These are phyloP conservation scores for Pegoplata infirma DNA, from an alignment of 2,888 invertebrate genomes.

Conservation along the genomic window DNA sequence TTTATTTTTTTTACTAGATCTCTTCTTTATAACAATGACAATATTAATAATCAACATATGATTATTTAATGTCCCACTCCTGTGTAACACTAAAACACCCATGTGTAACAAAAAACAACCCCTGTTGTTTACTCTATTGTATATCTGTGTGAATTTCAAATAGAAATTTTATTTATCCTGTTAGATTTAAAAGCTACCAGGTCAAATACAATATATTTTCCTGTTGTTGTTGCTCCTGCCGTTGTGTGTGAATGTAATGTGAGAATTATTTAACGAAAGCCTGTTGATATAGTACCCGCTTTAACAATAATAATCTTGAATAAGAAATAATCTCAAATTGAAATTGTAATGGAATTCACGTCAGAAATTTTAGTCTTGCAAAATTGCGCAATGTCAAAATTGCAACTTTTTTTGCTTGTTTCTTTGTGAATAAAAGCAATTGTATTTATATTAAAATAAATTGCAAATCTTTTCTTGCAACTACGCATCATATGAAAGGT, in stretches of 20 bases:
- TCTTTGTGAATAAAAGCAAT: too few relatives aligned
- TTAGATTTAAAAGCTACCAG: conserved; percentile 53
- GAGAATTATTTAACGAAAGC: conserved; percentile 36
- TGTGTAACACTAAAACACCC: conserved; percentile 22
- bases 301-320: conserved; percentile 35
- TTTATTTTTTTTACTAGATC: conserved; percentile 13
- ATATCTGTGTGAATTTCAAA: conserved; percentile 32
- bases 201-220: conserved; percentile 50
- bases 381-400: too few relatives aligned
- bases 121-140: conserved; percentile 27
- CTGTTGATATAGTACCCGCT: conserved; percentile 59
- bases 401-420: too few relatives aligned
- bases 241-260: conserved; percentile 16
- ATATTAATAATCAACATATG: conserved; percentile 55
- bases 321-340: conserved; percentile 29
- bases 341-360: not conserved
- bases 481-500: too few relatives aligned
- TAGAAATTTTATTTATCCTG: conserved; percentile 42
- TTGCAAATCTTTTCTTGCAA: too few relatives aligned
- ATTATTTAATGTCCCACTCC: conserved; percentile 48
- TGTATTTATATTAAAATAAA: too few relatives aligned
- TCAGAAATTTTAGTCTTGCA: too few relatives aligned
- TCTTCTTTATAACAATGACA: conserved; percentile 7
- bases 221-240: not conserved
- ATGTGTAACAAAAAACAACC: conserved; percentile 7